These are phyloP conservation scores for Cataglyphis albicans DNA, from an alignment of 2,888 invertebrate genomes.

Conservation along the genomic window DNA sequence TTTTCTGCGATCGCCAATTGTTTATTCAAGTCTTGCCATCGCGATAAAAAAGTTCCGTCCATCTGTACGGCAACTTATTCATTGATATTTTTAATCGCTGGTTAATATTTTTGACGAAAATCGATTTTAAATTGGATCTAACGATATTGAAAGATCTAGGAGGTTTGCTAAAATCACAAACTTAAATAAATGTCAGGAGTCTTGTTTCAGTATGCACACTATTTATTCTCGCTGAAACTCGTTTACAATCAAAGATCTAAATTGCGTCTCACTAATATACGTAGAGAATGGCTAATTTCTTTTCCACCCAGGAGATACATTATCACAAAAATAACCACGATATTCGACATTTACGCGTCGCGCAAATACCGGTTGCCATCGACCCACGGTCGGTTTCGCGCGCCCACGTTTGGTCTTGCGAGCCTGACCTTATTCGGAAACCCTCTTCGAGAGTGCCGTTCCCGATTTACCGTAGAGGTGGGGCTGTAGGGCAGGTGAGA, in stretches of 20 bases:
- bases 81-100: background rate
- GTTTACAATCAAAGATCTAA: too few relatives aligned
- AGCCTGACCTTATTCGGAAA: constrained; percentile 85
- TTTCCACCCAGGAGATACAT: background rate
- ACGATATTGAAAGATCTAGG: background rate
- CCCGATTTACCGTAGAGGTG: constrained; percentile 71
- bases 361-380: constrained; percentile 71
- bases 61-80: background rate
- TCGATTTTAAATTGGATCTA: background rate
- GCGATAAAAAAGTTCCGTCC: background rate
- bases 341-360: constrained; percentile 66
- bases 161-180: too few relatives aligned
- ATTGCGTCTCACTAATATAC: too few relatives aligned
- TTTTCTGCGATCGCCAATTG: constrained; percentile 15
- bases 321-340: constrained; percentile 50
- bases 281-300: background rate
- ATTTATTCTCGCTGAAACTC: too few relatives aligned
- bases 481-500: constrained; percentile 58
- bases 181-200: too few relatives aligned
- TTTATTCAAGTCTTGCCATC: background rate
- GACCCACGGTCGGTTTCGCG: constrained; percentile 66
- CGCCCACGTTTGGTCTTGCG: constrained; percentile 80
- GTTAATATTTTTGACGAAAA: background rate
- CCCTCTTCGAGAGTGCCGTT: constrained; percentile 82
- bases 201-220: too few relatives aligned